Percentiles rank a stretch among this genome's conserved stretches.
Evolutionary conservation across 30 jellyfish, hydroid and myxozoan genomes (phyloP).

Genomic region (Cassiopea xamachana): DNA sequence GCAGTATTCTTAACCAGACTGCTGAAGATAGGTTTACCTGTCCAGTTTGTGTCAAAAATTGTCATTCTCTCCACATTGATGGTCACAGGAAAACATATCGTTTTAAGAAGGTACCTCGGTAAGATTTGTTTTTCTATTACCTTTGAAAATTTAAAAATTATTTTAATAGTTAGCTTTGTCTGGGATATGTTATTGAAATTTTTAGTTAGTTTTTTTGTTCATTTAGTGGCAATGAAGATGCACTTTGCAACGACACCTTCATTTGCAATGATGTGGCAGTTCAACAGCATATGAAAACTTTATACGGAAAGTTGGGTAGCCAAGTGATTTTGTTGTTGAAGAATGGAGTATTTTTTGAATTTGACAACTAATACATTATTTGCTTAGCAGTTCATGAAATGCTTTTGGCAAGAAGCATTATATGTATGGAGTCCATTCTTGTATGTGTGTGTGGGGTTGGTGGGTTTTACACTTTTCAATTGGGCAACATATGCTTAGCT

Average conservation of each 20-base stretch:
- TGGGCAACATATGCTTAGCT: neutral
- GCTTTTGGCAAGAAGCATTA: neutral
- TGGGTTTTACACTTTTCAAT: neutral
- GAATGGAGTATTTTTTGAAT: neutral
- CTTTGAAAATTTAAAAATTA: neutral
- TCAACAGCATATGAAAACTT: slow-evolving; percentile 32
- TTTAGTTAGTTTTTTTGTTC: neutral
- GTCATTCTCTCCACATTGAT: slow-evolving; percentile 43
- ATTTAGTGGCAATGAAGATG: slow-evolving; percentile 17
- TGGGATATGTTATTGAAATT: neutral
- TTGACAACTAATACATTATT: neutral
- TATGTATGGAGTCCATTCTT: no score
- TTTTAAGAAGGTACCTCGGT: slow-evolving; percentile 49
- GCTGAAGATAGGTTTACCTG: neutral
- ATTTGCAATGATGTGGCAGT: slow-evolving; percentile 40
- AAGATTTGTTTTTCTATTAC: neutral
- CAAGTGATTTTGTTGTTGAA: slow-evolving; percentile 27
- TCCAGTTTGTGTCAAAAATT: slow-evolving; percentile 1
- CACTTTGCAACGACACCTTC: slow-evolving; percentile 22
- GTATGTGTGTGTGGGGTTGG: neutral
- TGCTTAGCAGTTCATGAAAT: neutral
- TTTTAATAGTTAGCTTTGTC: neutral
- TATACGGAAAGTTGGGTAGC: slow-evolving; percentile 56
- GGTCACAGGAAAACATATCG: slow-evolving; percentile 60
- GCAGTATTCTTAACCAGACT: neutral